Base-by-base conservation (phyloP, 2,888 invertebrate genomes). In the Andrena flavipes region DNA sequence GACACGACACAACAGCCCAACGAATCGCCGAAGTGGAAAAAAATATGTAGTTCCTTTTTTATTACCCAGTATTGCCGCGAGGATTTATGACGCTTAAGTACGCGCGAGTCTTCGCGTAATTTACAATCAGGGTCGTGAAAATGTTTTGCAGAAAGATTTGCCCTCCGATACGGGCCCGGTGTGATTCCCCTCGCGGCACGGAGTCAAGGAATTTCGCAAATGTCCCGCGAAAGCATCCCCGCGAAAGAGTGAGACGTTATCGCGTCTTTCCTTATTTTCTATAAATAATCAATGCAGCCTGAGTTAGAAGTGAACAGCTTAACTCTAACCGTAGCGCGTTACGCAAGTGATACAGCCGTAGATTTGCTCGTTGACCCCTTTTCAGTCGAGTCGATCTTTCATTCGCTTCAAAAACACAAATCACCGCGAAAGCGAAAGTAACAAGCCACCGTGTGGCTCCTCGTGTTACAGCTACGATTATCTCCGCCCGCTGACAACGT, bases 281-380 rank as follows among this genome's bases (percentile, higher is more conserved):
- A 82, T 80, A 82, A 82, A 82, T 82, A 82, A 80, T 42, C 56
- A 60, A 82, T 59, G 48, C 23, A 70, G 49, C 54, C 67, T 20
- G 64, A 3, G 65, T 63, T 62, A 82, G 76, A 70, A 73, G 33
- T 48, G 63, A 64, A 72, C 60, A 68, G 64, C 51, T 30, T 54
- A 29, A 42, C 35, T 68, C n/a, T 76, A 72, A 79, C 72, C 76
- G 54, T 71, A 29, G 67, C 59, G 6, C 23, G 63, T 84, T 84
- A 82, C 79, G 84, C 75, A 84, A 84, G 54, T 68, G 67, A 82
- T 74, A 74, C 67, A 64, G 42, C 51, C 71, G 78, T 78, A 81
- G 82, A 84, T 82, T 82, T 78, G 71, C 64, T 78, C 71, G 74
- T 77, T 84, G 82, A 84, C 83, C 83, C 59, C 54, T 77, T 84